Conservation (phyloP, 2,113 vertebrate species). For the Petrocephalus microphthalmus region DNA sequence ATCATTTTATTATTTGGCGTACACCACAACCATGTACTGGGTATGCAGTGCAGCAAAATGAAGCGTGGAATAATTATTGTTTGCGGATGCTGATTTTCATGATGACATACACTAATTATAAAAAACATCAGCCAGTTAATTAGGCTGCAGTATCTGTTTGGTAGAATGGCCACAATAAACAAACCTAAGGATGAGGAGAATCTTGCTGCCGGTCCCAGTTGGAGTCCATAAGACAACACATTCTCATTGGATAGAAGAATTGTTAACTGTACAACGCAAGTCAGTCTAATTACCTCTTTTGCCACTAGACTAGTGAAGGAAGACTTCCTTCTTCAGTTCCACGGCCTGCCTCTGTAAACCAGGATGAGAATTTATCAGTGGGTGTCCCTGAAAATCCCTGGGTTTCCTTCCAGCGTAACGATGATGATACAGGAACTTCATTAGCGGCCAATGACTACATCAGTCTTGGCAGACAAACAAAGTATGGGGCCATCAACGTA, state of each 20-base stretch:
- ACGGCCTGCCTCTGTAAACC: neutral
- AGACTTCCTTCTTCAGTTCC: neutral
- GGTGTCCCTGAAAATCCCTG: neutral
- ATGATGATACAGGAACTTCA: slow-evolving; percentile 7
- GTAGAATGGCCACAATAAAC: neutral
- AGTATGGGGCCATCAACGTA: neutral
- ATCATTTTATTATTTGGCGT: neutral
- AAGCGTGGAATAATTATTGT: neutral
- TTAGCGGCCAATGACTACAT: neutral
- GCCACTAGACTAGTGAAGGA: neutral
- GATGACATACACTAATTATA: neutral
- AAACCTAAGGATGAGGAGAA: neutral
- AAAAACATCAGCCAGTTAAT: neutral
- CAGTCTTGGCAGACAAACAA: neutral
- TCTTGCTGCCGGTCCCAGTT: neutral
- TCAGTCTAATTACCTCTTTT: neutral
- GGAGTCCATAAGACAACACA: neutral
- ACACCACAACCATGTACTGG: neutral
- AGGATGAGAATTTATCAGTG: neutral
- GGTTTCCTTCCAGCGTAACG: neutral
- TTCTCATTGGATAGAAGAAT: neutral
- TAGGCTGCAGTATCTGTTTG: neutral
- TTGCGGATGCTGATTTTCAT: neutral
- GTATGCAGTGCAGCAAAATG: neutral
- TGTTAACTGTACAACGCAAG: neutral